Evolutionary conservation across 2,113 vertebrate genomes (phyloP).

Genomic region (Rhea pennata): DNA sequence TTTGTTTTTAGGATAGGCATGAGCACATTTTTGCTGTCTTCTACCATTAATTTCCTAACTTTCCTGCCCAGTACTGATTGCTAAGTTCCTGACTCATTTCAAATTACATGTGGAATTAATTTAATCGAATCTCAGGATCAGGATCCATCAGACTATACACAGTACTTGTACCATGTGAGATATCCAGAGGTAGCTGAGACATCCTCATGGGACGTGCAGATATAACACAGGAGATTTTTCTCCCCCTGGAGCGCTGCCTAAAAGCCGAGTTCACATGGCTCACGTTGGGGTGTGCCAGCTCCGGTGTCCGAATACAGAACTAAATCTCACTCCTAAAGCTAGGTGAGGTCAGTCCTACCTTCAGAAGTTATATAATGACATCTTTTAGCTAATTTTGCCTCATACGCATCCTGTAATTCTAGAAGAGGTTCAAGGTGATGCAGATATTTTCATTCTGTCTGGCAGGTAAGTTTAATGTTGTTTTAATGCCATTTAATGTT

Average conservation of each 20-base stretch:
- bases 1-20: neutral
- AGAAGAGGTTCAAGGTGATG: neutral
- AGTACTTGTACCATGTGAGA: neutral
- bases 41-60: neutral
- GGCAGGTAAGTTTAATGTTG: neutral
- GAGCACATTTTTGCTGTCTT: neutral
- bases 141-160: neutral
- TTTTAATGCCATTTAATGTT: neutral
- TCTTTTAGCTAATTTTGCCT: neutral
- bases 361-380: neutral
- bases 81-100: neutral
- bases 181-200: neutral
- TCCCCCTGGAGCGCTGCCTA: neutral
- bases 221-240: neutral
- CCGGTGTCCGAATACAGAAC: fast-evolving
- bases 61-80: neutral
- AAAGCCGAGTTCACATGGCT: neutral
- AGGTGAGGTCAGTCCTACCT: neutral
- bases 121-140: neutral
- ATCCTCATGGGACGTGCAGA: fast-evolving
- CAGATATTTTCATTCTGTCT: neutral
- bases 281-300: neutral
- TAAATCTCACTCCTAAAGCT: neutral
- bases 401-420: neutral
- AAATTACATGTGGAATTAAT: neutral